phyloP scores from a whole-genome alignment of 2,888 invertebrate species.

The Sinhomidia bicolor region DNA sequence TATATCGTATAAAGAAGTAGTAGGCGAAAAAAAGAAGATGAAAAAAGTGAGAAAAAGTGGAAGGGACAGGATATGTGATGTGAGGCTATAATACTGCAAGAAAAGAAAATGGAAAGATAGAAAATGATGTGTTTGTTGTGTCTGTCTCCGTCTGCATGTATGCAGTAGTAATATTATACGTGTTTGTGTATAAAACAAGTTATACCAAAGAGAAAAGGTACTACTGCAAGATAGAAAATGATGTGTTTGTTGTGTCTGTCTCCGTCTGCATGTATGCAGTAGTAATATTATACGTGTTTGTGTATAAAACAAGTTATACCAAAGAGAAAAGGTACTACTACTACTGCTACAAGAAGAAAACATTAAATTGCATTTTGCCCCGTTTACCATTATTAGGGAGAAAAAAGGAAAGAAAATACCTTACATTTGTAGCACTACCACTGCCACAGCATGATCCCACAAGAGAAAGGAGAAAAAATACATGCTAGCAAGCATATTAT shows the following conservation, averaged over 20 bases:
- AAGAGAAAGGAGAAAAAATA: background rate
- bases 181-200: too few relatives aligned
- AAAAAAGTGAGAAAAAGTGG: conserved; percentile 37
- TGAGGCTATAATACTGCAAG: conserved; percentile 21
- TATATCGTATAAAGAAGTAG: background rate
- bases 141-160: background rate
- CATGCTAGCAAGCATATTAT: conserved; percentile 11
- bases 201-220: background rate
- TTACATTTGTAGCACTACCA: background rate
- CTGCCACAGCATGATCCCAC: conserved; percentile 6
- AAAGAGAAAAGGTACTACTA: too few relatives aligned
- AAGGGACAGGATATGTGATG: conserved; percentile 47
- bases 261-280: background rate
- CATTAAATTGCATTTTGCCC: background rate
- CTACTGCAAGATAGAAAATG: conserved; percentile 2
- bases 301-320: too few relatives aligned
- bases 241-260: background rate
- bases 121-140: conserved; percentile 1
- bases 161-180: background rate
- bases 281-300: too few relatives aligned
- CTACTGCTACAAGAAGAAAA: too few relatives aligned
- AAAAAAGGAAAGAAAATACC: background rate
- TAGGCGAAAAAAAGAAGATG: too few relatives aligned
- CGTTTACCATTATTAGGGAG: background rate
- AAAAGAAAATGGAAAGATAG: background rate